phyloP scores from a whole-genome alignment of 2,797 vertebrate genomes.

The Philypnodon macrostomus region DNA sequence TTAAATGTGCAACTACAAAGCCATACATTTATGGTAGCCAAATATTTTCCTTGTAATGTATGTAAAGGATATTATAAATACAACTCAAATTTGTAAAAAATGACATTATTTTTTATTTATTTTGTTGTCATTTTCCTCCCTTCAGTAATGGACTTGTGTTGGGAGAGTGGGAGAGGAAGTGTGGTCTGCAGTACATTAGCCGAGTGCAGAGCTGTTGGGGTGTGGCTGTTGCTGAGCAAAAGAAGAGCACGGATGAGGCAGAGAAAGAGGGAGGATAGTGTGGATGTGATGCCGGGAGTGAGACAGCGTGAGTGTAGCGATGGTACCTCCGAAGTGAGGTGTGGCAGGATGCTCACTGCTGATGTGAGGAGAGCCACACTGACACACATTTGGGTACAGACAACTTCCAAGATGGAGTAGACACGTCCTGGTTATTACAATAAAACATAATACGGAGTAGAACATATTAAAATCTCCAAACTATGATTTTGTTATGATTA shows the following conservation, averaged over 20 bases:
- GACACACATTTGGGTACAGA: not conserved
- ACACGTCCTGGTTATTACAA: too few species aligned
- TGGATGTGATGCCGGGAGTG: slow-evolving; percentile 17
- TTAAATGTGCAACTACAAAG: too few species aligned
- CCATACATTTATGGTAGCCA: too few species aligned
- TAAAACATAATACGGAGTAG: too few species aligned
- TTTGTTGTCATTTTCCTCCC: too few species aligned
- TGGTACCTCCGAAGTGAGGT: not conserved
- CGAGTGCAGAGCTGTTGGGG: slow-evolving; percentile 45
- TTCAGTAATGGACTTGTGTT: not conserved
- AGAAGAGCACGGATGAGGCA: slow-evolving; percentile 16
- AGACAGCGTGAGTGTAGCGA: not conserved
- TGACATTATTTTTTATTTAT: too few species aligned
- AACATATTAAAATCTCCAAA: too few species aligned
- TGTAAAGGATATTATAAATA: too few species aligned
- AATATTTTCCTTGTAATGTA: too few species aligned
- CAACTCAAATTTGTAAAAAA: too few species aligned
- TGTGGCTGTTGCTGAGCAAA: slow-evolving; percentile 66
- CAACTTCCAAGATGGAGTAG: not conserved
- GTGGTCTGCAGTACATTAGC: slow-evolving; percentile 23
- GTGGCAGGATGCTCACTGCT: too few species aligned
- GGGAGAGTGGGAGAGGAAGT: not conserved
- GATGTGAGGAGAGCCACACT: not conserved
- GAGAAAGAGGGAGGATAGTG: not conserved
- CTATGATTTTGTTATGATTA: too few species aligned